Percentiles rank a stretch among this genome's conserved stretches.
Conservation (phyloP, 2,113 vertebrate genomes). For the Alouatta palliata region DNA sequence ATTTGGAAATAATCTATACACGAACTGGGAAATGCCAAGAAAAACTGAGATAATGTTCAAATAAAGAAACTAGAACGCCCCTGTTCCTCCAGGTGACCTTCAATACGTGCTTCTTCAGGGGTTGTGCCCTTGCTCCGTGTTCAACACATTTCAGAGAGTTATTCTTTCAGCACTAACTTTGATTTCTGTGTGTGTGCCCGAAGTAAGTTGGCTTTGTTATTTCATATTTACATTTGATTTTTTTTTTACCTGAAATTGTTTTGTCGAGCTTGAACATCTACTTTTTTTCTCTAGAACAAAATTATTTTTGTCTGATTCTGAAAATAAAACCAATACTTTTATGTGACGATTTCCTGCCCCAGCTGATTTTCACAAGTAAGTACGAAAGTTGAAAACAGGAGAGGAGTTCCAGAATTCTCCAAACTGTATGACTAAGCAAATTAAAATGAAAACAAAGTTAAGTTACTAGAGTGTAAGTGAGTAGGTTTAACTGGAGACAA, state of each 20-base stretch:
- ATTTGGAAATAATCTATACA: background rate
- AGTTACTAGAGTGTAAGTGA: background rate
- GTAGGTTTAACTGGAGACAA: background rate
- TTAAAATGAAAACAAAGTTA: background rate
- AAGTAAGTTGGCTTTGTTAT: background rate
- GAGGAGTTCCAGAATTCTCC: background rate
- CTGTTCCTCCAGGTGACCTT: background rate
- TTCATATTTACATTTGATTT: background rate
- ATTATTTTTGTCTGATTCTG: background rate
- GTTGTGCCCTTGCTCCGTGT: fast-evolving
- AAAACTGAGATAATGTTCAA: background rate
- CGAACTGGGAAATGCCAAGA: background rate
- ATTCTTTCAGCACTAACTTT: background rate
- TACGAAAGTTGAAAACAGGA: background rate
- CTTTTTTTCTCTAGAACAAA: background rate
- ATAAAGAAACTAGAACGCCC: background rate
- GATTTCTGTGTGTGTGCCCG: background rate
- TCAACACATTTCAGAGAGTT: background rate
- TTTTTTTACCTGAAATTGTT: background rate
- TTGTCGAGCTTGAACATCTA: background rate
- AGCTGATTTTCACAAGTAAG: background rate
- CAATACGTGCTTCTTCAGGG: background rate
- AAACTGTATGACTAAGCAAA: background rate
- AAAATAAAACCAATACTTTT: background rate
- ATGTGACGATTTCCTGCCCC: background rate